A percentile compares a stretch with the other conserved stretches of the same genome.
phyloP scores from a whole-genome alignment of 2,888 invertebrate species.

The Exephanes ischioxanthus region DNA sequence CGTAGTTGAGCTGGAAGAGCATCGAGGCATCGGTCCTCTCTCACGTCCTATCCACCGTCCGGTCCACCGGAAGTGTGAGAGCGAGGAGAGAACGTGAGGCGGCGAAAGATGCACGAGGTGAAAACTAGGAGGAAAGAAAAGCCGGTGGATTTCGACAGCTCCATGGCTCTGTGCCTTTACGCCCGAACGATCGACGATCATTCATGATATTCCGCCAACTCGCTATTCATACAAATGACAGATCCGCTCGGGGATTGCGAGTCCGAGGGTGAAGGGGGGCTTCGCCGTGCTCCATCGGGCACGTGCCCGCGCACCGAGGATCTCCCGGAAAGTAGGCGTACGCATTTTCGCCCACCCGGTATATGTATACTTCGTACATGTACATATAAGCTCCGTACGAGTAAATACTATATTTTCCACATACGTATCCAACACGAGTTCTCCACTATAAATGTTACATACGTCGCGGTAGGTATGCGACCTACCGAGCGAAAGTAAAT shows the following conservation, averaged over 20 bases:
- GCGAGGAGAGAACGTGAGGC: slow-evolving; percentile 16
- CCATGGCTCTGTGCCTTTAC: slow-evolving; percentile 46
- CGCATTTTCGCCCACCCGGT: slow-evolving; percentile 5
- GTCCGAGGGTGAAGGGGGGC: slow-evolving; percentile 10
- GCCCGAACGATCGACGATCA: slow-evolving; percentile 64
- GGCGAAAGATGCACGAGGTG: slow-evolving; percentile 26
- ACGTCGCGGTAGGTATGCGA: too few species aligned
- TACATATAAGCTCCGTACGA: not conserved
- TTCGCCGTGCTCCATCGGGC: slow-evolving; percentile 19
- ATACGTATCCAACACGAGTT: not conserved
- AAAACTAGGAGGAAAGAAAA: slow-evolving; percentile 27
- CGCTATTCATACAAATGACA: slow-evolving; percentile 68
- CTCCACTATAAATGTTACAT: too few species aligned
- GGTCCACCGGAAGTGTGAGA: slow-evolving; percentile 47
- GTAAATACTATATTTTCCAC: not conserved
- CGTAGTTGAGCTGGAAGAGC: slow-evolving; percentile 2
- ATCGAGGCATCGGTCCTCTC: slow-evolving; percentile 24
- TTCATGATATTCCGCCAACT: slow-evolving; percentile 67
- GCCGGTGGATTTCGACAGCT: slow-evolving; percentile 57
- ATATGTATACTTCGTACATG: not conserved
- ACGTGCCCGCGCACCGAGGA: slow-evolving; percentile 56
- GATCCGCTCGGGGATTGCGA: slow-evolving; percentile 45
- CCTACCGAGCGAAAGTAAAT: too few species aligned
- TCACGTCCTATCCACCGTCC: slow-evolving; percentile 42
- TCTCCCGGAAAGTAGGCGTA: slow-evolving; percentile 15